A percentile compares a stretch with the other conserved stretches of the same genome.
phyloP scores from a whole-genome alignment of 92 coral and sea anemone genomes.

The Porites cylindrica region DNA sequence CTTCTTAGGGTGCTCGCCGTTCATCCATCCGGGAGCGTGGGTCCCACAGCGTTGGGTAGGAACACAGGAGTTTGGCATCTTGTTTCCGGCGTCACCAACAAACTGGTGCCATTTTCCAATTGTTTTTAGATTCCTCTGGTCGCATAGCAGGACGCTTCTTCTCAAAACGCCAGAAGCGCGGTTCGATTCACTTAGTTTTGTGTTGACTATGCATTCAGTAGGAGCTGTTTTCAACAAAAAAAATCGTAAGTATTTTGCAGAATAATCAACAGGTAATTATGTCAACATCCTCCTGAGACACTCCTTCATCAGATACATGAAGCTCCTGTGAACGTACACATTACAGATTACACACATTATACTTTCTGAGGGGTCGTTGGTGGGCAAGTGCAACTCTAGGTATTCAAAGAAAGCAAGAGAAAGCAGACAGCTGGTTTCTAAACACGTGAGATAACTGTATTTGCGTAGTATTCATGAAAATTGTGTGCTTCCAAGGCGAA shows the following conservation, averaged over 20 bases:
- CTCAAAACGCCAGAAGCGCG: slow-evolving; percentile 48
- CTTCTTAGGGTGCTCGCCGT: slow-evolving; percentile 49
- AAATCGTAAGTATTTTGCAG: neutral
- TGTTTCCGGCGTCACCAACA: slow-evolving; percentile 64
- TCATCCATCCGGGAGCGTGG: slow-evolving; percentile 69
- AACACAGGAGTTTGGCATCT: slow-evolving; percentile 64
- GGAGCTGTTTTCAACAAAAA: slow-evolving; percentile 12
- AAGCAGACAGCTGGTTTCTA: too few species aligned
- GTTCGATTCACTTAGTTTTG: slow-evolving; percentile 36
- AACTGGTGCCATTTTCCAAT: slow-evolving; percentile 61
- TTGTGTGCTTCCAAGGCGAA: too few species aligned
- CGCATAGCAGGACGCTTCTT: slow-evolving; percentile 17
- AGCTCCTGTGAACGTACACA: too few species aligned
- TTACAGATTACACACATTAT: too few species aligned
- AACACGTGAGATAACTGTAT: too few species aligned
- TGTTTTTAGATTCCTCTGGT: slow-evolving; percentile 17
- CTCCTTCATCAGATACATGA: too few species aligned
- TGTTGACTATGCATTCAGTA: slow-evolving; percentile 29
- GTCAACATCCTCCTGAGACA: too few species aligned
- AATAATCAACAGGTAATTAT: too few species aligned
- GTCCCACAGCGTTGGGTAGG: slow-evolving; percentile 62
- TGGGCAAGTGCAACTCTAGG: too few species aligned
- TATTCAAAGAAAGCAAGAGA: too few species aligned
- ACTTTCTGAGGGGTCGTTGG: too few species aligned
- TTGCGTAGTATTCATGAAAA: too few species aligned